phyloP scores from a whole-genome alignment of 2,113 vertebrate species.

The Heterotis niloticus region DNA sequence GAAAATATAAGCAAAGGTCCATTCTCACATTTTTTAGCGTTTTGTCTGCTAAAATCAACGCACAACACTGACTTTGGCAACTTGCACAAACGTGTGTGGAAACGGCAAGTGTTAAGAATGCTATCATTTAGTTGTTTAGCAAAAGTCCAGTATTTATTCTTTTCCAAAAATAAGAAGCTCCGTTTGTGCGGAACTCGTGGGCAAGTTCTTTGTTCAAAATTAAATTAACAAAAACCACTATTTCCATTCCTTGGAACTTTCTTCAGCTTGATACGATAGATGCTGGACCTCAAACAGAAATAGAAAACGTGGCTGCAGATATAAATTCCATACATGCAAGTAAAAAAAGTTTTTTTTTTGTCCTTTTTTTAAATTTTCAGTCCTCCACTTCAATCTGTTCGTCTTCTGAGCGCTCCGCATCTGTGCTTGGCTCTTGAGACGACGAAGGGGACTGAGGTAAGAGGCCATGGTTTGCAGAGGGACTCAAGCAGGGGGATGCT shows the following conservation, averaged over 20 bases:
- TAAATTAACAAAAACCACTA: neutral
- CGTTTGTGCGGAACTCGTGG: neutral
- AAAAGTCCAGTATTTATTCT: neutral
- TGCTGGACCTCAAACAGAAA: neutral
- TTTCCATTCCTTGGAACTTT: neutral
- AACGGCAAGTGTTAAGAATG: too few relatives aligned
- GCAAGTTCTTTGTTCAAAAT: neutral
- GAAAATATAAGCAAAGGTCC: too few relatives aligned
- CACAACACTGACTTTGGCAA: too few relatives aligned
- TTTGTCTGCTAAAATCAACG: too few relatives aligned
- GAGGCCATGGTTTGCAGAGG: slow-evolving; percentile 58
- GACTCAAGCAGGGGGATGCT: slow-evolving; percentile 58
- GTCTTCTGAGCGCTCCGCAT: slow-evolving; percentile 73
- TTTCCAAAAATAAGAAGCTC: neutral
- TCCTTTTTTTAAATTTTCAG: slow-evolving; percentile 51
- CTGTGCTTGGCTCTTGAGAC: slow-evolving; percentile 67
- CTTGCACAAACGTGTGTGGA: too few relatives aligned
- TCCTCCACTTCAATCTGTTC: slow-evolving; percentile 87
- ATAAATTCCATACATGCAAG: too few relatives aligned
- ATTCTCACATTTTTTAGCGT: too few relatives aligned
- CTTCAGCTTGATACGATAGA: neutral
- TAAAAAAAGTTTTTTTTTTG: slow-evolving; percentile 48
- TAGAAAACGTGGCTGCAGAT: neutral
- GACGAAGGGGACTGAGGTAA: slow-evolving; percentile 67
- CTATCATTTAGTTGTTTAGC: too few relatives aligned